Evolutionary conservation across 1,140 invertebrate species (phyloP).

Genomic region (Brachionus paranguensis): DNA sequence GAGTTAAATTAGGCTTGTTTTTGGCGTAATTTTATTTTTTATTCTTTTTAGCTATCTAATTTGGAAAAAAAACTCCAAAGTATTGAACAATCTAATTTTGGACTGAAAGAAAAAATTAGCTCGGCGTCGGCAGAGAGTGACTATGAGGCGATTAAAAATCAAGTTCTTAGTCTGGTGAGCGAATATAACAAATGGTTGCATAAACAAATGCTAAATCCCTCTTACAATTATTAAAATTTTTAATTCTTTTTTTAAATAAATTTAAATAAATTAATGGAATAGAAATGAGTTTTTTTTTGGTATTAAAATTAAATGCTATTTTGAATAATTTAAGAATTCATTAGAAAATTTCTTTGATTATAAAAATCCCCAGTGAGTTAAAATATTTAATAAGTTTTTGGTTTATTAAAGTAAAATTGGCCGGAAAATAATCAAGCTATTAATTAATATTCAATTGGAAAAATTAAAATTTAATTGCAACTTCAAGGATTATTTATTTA

Average conservation of each 20-base stretch:
- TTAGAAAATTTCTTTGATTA: too few species aligned
- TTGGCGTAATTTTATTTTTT: background rate
- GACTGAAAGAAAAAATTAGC: slow-evolving; percentile 13
- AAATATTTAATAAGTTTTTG: too few species aligned
- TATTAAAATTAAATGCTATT: too few species aligned
- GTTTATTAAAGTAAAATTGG: background rate
- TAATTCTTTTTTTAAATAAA: background rate
- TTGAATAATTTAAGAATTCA: too few species aligned
- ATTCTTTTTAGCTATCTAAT: background rate
- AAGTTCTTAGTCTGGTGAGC: slow-evolving; percentile 5
- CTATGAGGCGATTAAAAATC: slow-evolving; percentile 23
- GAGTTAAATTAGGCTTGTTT: background rate
- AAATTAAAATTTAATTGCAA: too few species aligned
- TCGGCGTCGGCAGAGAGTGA: slow-evolving; percentile 17
- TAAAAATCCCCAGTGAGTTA: too few species aligned
- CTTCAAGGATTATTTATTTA: too few species aligned
- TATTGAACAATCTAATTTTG: slow-evolving; percentile 21
- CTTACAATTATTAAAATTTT: slow-evolving; percentile 31
- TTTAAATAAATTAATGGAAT: background rate
- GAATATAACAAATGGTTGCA: slow-evolving; percentile 37
- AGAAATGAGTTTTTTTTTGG: too few species aligned
- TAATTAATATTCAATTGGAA: too few species aligned
- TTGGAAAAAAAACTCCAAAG: slow-evolving; percentile 39
- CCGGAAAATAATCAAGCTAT: background rate
- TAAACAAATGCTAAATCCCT: slow-evolving; percentile 34